phyloP scores from a whole-genome alignment of 2,113 vertebrate genomes.

The Shinisaurus crocodilurus region DNA sequence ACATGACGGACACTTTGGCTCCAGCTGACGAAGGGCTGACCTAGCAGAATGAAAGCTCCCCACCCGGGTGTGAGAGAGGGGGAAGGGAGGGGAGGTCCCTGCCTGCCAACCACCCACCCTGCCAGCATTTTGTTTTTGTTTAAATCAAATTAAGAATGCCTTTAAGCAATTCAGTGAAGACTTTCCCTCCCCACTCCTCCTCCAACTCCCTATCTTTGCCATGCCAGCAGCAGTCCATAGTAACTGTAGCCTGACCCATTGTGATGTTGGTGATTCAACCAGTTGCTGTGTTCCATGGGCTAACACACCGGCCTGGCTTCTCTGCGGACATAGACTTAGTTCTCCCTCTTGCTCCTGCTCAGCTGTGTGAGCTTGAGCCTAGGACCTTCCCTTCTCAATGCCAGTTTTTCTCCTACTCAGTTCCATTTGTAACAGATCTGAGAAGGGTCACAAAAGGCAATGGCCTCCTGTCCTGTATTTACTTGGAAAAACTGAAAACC shows the following conservation, averaged over 20 bases:
- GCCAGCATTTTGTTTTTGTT: conserved; percentile 75
- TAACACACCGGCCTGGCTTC: neutral
- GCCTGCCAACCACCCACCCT: conserved; percentile 63
- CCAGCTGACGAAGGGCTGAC: conserved; percentile 61
- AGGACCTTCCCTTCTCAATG: neutral
- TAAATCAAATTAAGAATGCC: conserved; percentile 68
- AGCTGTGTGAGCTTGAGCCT: neutral
- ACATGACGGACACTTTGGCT: conserved; percentile 73
- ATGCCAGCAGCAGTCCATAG: conserved; percentile 69
- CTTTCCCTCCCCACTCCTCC: conserved; percentile 42
- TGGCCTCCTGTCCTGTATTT: neutral
- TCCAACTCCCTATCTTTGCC: conserved; percentile 28
- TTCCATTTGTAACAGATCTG: neutral
- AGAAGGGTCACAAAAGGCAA: neutral
- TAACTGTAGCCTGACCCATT: conserved; percentile 59
- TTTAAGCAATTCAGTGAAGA: conserved; percentile 71
- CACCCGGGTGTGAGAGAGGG: conserved; percentile 55
- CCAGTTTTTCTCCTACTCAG: neutral
- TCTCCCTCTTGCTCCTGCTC: neutral
- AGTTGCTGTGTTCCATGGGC: neutral
- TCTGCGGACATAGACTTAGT: neutral
- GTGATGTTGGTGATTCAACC: conserved; percentile 32
- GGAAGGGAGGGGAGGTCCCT: conserved; percentile 55
- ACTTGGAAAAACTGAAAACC: neutral
- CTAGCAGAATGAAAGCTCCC: conserved; percentile 67